A percentile compares a stretch with the other conserved stretches of the same genome.
Evolutionary conservation across 2,113 vertebrate genomes (phyloP).

Genomic region (Hippopotamus amphibius): DNA sequence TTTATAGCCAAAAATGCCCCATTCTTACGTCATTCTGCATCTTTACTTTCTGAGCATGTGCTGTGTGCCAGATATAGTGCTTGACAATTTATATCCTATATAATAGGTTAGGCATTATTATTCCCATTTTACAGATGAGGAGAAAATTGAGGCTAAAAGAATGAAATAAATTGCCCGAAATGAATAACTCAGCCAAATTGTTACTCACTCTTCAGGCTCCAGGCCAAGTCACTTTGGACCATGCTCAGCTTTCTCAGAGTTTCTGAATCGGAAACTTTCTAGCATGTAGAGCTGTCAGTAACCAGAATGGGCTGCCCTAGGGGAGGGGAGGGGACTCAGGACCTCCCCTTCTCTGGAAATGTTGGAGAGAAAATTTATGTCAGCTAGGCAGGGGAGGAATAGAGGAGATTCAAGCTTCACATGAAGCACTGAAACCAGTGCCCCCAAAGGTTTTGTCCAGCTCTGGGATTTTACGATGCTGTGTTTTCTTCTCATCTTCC

Average conservation of each 20-base stretch:
- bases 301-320: neutral
- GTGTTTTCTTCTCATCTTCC: conserved; percentile 65
- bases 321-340: neutral
- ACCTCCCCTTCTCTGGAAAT: neutral
- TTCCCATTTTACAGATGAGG: conserved; percentile 50
- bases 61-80: neutral
- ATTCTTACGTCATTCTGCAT: neutral
- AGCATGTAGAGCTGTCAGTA: neutral
- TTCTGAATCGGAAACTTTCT: conserved; percentile 17
- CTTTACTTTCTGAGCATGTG: neutral
- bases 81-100: neutral
- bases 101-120: neutral
- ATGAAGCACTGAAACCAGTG: neutral
- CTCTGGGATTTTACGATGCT: neutral
- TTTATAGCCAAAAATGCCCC: neutral
- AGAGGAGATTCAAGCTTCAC: neutral
- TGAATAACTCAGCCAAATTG: neutral
- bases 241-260: conserved; percentile 1
- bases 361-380: neutral
- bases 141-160: neutral
- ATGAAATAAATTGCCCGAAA: neutral
- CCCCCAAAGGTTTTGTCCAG: neutral
- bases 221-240: neutral
- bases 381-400: neutral
- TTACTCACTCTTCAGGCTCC: neutral